phyloP scores from a whole-genome alignment of 2,888 invertebrate genomes.

The Schrankia costaestrigalis region DNA sequence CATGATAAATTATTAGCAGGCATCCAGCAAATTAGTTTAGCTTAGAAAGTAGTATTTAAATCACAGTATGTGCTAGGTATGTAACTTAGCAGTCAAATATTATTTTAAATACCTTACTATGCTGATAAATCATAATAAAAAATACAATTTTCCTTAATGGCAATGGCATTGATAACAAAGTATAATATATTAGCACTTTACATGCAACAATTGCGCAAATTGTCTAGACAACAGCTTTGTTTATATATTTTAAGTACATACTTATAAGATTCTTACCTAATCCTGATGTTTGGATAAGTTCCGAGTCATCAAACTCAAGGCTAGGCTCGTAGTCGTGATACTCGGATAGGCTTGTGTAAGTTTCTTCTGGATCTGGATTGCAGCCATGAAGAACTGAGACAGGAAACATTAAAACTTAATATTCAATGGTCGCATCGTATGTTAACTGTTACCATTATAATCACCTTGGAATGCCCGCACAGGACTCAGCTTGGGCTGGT shows the following conservation, averaged over 20 bases:
- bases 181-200: no score
- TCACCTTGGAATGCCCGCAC: conserved; percentile 72
- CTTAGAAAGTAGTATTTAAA: no score
- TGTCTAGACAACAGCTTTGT: background rate
- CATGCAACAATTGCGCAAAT: no score
- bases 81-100: no score
- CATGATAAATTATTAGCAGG: no score
- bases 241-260: conserved; percentile 1
- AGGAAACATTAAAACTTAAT: conserved; percentile 12
- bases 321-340: conserved; percentile 97
- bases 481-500: conserved; percentile 67
- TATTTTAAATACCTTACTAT: no score
- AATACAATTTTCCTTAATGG: no score
- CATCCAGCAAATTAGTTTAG: no score
- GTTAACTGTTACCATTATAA: conserved; percentile 1
- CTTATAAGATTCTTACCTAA: conserved; percentile 81
- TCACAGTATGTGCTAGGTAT: no score
- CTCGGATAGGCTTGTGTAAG: conserved; percentile 93
- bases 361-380: conserved; percentile 83
- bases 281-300: conserved; percentile 86
- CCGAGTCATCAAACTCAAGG: conserved; percentile 97
- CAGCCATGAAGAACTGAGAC: conserved; percentile 57
- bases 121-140: no score
- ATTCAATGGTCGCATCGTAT: no score
- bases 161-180: no score